A percentile compares a stretch with the other conserved stretches of the same genome.
Evolutionary conservation across 2,797 vertebrate species (phyloP).

Genomic region (Tenualosa ilisha): DNA sequence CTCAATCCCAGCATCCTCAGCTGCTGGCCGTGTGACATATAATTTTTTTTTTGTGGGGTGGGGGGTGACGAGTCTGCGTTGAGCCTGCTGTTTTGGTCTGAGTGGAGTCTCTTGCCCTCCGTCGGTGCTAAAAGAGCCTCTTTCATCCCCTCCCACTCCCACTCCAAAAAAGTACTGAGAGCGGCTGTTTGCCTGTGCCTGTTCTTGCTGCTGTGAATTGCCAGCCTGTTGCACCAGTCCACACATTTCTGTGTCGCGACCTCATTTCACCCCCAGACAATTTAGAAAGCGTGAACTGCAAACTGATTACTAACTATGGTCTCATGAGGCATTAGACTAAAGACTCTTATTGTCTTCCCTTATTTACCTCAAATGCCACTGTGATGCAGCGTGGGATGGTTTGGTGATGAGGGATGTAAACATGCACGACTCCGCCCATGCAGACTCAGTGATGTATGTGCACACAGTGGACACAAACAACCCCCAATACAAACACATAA

Average conservation of each 20-base stretch:
- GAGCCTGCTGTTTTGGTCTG: not conserved
- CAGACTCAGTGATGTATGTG: not conserved
- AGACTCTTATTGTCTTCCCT: not conserved
- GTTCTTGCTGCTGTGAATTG: constrained; percentile 30
- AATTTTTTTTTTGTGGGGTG: not conserved
- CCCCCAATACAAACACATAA: not conserved
- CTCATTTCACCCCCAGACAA: not conserved
- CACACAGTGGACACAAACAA: not conserved
- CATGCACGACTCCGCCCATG: not conserved
- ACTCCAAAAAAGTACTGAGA: not conserved
- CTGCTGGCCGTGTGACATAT: constrained; percentile 29
- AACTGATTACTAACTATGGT: too few species aligned
- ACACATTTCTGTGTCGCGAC: not conserved
- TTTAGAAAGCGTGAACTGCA: not conserved
- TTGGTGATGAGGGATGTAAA: not conserved
- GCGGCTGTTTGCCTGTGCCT: constrained; percentile 26
- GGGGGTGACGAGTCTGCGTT: not conserved
- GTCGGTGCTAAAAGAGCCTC: constrained; percentile 21
- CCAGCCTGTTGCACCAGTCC: constrained; percentile 19
- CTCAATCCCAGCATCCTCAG: constrained; percentile 49
- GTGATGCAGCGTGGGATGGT: not conserved
- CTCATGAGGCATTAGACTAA: not conserved
- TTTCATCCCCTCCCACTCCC: constrained; percentile 29
- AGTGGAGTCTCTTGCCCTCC: constrained; percentile 5
- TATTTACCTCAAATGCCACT: not conserved